Base-by-base conservation (phyloP, 2,888 invertebrate genomes). In the Drosophila bunnanda region DNA sequence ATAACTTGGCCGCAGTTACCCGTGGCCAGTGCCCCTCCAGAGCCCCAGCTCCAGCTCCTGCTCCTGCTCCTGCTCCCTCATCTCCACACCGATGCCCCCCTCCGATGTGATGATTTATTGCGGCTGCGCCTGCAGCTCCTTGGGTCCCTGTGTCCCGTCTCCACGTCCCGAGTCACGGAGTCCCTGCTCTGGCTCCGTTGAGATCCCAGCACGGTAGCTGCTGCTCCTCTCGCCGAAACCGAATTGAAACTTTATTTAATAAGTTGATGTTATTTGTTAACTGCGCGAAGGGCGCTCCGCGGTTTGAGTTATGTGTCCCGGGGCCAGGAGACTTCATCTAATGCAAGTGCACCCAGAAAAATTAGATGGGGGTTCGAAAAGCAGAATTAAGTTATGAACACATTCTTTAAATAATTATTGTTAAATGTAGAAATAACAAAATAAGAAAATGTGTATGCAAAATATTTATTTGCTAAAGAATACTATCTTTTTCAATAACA, bases 181-280 rank as follows among this genome's bases (percentile, higher is more conserved):
- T 46, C 30, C 46, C 46, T 46, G 46, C 46, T 30, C 46, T 17
- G 28, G 28, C 46, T 30, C 68, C 39, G 44, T 32, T 38, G 54
- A 68, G 56, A 56, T 61, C 82, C 75, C 82, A 84, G 86, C 80
- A 85, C 83, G 86, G 83, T 83, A 83, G 83, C 83, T 61, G 72
- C 67, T 76, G 46, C 38, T 53, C 44, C 58, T 68, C 78, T 77
- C 75, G 74, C 46, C 50, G 53, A 46, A 39, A 34, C 73, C 83
- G 82, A 80, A 88, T 84, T 84, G 88, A 88, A 88, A 88, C 87
- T 85, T 86, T 86, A 86, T 86, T 86, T 84, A 86, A 86, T 86
- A 86, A 86, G 85, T 88, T 82, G 89, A 88, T 86, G 89, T 86
- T 86, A 86, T 86, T 86, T 86, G 85, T 86, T 86, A 88, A 86